Percentiles rank a stretch among this genome's conserved stretches.
These are phyloP conservation scores for Myopa testacea DNA, from an alignment of 2,888 invertebrate genomes.

Conservation along the genomic window DNA sequence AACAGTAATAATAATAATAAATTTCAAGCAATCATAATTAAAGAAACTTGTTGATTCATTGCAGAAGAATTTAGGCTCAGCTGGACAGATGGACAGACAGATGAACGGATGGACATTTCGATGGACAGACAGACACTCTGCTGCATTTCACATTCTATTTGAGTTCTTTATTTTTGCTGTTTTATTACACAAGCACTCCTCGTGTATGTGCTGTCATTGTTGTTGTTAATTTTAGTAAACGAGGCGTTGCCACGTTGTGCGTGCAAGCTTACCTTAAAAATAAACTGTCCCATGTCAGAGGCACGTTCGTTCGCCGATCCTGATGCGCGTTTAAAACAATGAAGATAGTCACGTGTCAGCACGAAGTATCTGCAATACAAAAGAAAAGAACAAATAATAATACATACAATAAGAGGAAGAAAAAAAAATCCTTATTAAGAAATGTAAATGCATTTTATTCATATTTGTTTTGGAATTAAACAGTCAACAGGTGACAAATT, in stretches of 20 bases:
- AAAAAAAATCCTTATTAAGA: neutral
- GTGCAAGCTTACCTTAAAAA: conserved; percentile 71
- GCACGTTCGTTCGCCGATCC: conserved; percentile 70
- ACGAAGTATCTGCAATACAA: conserved; percentile 71
- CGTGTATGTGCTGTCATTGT: neutral
- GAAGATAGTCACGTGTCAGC: conserved; percentile 75
- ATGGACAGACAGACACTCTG: neutral
- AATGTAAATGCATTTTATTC: neutral
- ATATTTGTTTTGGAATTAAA: neutral
- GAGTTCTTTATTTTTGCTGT: neutral
- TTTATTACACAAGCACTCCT: conserved; percentile 16
- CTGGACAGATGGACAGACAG: neutral
- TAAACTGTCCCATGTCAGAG: conserved; percentile 77
- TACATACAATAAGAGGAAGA: no score
- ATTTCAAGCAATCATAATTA: no score
- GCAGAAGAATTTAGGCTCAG: conserved; percentile 5
- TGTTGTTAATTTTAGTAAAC: neutral
- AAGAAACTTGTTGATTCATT: conserved; percentile 34
- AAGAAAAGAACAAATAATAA: conserved; percentile 16
- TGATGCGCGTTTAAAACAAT: conserved; percentile 75
- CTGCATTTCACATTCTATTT: neutral
- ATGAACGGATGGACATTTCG: neutral
- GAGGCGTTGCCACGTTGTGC: neutral
- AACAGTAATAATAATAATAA: neutral
- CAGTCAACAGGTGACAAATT: neutral